Evolutionary conservation across 2,113 vertebrate species (phyloP).

Genomic region (Otis tarda): DNA sequence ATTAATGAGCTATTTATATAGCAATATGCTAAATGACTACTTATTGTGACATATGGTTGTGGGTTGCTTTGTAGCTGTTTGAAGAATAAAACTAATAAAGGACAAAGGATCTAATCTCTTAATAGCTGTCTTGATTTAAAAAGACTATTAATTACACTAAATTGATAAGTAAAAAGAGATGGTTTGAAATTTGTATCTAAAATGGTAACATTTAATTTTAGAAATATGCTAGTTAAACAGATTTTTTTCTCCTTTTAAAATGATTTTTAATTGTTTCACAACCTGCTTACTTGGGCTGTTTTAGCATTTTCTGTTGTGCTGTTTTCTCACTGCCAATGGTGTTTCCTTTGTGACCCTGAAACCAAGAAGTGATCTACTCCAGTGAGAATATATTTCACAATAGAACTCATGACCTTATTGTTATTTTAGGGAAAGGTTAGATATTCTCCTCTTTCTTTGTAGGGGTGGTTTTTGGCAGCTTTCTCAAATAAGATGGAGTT

Average conservation of each 20-base stretch:
- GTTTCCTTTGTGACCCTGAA: not conserved
- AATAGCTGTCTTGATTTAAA: not conserved
- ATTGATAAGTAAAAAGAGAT: not conserved
- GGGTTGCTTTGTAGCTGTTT: slow-evolving; percentile 4
- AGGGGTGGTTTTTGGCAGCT: not conserved
- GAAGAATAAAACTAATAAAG: slow-evolving; percentile 20
- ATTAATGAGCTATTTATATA: slow-evolving; percentile 38
- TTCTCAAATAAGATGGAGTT: not conserved
- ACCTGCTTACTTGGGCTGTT: not conserved
- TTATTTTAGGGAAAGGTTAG: not conserved
- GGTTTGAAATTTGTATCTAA: not conserved
- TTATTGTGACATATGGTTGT: not conserved
- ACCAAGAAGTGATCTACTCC: not conserved
- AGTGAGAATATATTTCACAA: not conserved
- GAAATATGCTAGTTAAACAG: not conserved
- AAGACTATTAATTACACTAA: not conserved
- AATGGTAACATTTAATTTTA: not conserved
- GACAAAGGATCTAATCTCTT: slow-evolving; percentile 1
- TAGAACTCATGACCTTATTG: not conserved
- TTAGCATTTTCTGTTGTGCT: not conserved
- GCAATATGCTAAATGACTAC: not conserved
- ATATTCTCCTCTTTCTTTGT: not conserved
- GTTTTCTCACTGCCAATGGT: not conserved
- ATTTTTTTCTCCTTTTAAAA: not conserved
- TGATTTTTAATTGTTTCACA: not conserved